phyloP scores from a whole-genome alignment of 2,113 vertebrate species.

The Amia ocellicauda region DNA sequence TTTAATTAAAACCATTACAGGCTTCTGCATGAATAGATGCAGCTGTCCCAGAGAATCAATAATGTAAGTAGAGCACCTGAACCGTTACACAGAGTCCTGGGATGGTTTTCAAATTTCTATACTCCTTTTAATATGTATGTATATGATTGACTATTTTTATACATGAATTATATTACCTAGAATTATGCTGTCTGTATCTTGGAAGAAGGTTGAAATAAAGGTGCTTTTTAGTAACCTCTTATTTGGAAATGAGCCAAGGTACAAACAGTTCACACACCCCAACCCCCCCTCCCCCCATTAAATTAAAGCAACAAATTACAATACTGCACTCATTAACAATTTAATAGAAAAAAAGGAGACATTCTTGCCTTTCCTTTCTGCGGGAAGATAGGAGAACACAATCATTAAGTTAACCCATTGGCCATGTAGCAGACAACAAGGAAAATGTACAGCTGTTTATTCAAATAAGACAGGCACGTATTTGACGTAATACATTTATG shows the following conservation, averaged over 20 bases:
- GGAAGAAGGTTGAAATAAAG: background rate
- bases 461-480: background rate
- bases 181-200: background rate
- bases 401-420: conserved; percentile 6
- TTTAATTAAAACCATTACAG: conserved; percentile 16
- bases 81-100: background rate
- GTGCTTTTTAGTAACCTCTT: conserved; percentile 4
- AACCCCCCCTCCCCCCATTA: background rate
- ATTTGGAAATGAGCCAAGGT: conserved; percentile 12
- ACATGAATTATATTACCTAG: conserved; percentile 4
- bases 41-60: conserved; percentile 6
- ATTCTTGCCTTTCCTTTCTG: conserved; percentile 4
- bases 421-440: background rate
- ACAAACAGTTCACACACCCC: background rate
- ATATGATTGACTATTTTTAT: conserved; percentile 9
- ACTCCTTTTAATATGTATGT: background rate
- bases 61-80: conserved; percentile 12
- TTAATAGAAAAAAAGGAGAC: conserved; percentile 7
- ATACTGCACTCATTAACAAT: conserved; percentile 17
- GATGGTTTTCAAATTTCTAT: background rate
- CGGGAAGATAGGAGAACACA: background rate
- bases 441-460: background rate
- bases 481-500: no score
- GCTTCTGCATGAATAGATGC: conserved; percentile 9
- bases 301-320: conserved; percentile 26